Percentiles rank a stretch among this genome's conserved stretches.
phyloP scores from a whole-genome alignment of 2,113 vertebrate species.

The Pedetes capensis region DNA sequence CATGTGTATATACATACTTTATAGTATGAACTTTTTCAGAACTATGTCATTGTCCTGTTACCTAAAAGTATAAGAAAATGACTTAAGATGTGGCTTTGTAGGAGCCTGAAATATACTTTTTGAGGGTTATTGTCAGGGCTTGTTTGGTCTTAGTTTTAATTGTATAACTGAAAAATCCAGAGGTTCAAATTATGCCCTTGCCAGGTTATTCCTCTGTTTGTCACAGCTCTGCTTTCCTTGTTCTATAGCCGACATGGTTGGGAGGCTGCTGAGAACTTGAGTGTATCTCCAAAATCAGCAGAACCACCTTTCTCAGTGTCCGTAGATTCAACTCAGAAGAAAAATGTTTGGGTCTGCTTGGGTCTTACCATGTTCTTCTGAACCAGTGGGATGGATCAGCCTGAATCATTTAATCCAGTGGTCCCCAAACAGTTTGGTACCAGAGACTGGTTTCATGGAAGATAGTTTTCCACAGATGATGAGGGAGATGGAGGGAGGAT shows the following conservation, averaged over 20 bases:
- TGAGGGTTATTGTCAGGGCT: background rate
- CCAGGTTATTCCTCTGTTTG: background rate
- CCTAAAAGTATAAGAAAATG: background rate
- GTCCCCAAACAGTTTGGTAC: no score
- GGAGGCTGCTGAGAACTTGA: background rate
- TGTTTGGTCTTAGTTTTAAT: background rate
- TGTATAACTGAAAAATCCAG: background rate
- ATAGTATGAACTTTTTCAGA: background rate
- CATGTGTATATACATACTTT: background rate
- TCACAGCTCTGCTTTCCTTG: background rate
- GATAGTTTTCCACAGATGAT: no score
- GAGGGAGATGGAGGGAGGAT: no score
- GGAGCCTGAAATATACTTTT: background rate
- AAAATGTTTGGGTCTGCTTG: background rate
- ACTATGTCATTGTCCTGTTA: background rate
- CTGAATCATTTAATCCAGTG: no score
- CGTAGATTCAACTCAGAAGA: background rate
- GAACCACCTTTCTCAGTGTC: background rate
- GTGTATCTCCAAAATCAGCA: background rate
- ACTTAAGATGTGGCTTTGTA: background rate
- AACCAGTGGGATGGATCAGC: accelerated
- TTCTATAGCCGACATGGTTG: background rate
- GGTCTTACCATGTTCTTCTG: background rate
- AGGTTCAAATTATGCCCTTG: background rate
- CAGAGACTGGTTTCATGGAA: no score